These are phyloP conservation scores for Harmothoe impar DNA, from an alignment of 2,888 invertebrate genomes.

Conservation along the genomic window DNA sequence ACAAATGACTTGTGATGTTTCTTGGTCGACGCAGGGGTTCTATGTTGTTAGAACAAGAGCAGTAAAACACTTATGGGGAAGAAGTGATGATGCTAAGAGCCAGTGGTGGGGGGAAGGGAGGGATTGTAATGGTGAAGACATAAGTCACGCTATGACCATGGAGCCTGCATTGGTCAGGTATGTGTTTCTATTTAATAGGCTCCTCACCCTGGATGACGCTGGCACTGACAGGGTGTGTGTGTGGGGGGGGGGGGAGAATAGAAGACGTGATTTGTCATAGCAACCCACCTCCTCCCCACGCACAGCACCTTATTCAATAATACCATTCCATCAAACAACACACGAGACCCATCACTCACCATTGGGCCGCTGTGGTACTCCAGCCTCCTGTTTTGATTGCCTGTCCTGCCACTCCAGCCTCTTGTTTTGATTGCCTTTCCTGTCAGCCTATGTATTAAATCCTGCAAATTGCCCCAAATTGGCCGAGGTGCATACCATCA, in stretches of 20 bases:
- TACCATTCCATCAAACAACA: neutral
- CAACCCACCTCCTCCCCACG: neutral
- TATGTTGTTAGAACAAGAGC: too few species aligned
- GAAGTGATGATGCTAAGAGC: neutral
- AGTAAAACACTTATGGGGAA: too few species aligned
- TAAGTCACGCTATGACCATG: neutral
- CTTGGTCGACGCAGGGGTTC: too few species aligned
- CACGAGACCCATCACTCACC: neutral
- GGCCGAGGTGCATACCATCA: neutral
- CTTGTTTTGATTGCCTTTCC: neutral
- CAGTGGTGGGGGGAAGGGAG: neutral
- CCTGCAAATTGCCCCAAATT: neutral
- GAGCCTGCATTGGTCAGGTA: neutral
- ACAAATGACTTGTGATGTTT: too few species aligned
- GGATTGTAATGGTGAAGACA: neutral
- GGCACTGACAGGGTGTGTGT: neutral
- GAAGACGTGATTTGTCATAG: neutral
- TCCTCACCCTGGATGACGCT: neutral
- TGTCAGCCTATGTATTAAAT: neutral
- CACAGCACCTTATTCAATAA: slow-evolving; percentile 1
- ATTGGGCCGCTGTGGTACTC: neutral
- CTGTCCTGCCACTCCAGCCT: neutral
- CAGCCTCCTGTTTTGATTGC: neutral
- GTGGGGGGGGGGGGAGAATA: too few species aligned
- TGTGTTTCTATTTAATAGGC: neutral